Conservation (phyloP, 2,888 invertebrate genomes). For the Pseudeuparius sepicola region DNA sequence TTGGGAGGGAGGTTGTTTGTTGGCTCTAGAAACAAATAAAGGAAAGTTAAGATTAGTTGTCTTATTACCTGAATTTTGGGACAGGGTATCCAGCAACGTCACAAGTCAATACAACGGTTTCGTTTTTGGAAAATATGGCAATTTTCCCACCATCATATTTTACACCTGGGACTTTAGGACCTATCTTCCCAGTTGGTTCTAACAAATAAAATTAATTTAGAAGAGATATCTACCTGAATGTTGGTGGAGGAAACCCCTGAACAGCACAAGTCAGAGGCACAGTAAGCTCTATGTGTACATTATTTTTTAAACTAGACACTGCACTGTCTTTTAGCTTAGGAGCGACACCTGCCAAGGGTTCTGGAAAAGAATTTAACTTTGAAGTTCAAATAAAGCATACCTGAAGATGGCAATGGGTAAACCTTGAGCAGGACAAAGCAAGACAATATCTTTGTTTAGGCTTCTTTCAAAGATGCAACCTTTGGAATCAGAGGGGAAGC, state of each 20-base stretch:
- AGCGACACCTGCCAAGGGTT: slow-evolving; percentile 40
- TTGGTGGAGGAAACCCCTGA: slow-evolving; percentile 51
- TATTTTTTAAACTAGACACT: slow-evolving; percentile 39
- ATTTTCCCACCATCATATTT: slow-evolving; percentile 48
- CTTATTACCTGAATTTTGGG: slow-evolving; percentile 63
- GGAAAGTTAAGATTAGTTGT: slow-evolving; percentile 4
- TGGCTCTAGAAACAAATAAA: slow-evolving; percentile 44
- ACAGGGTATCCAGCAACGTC: slow-evolving; percentile 60
- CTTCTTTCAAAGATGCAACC: slow-evolving; percentile 40
- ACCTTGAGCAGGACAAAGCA: slow-evolving; percentile 48
- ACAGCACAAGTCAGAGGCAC: slow-evolving; percentile 41
- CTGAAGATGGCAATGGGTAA: slow-evolving; percentile 54
- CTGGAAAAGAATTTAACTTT: slow-evolving; percentile 30
- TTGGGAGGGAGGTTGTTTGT: slow-evolving; percentile 57
- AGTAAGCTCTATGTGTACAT: slow-evolving; percentile 30
- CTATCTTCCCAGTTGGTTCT: slow-evolving; percentile 53
- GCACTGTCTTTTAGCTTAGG: slow-evolving; percentile 41
- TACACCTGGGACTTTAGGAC: slow-evolving; percentile 49
- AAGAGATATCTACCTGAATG: slow-evolving; percentile 46
- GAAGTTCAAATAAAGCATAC: slow-evolving; percentile 44
- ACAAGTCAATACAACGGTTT: slow-evolving; percentile 53
- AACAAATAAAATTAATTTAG: slow-evolving; percentile 5
- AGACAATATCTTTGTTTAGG: slow-evolving; percentile 36
- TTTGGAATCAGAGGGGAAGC: slow-evolving; percentile 39
- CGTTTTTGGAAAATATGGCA: slow-evolving; percentile 41